phyloP scores from a whole-genome alignment of 2,113 vertebrate species.

The Suricata suricatta region DNA sequence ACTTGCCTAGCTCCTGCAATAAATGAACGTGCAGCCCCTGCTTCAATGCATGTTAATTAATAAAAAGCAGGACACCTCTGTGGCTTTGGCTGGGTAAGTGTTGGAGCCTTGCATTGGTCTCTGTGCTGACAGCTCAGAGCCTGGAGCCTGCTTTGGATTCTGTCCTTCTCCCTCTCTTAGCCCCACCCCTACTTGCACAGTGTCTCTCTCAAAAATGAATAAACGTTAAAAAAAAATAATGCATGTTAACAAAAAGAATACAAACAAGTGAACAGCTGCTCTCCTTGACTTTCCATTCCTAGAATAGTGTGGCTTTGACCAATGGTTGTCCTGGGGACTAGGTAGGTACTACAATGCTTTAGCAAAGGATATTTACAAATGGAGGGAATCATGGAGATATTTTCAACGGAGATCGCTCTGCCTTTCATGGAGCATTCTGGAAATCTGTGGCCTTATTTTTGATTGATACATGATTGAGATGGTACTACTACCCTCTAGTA shows the following conservation, averaged over 20 bases:
- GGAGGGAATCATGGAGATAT: neutral
- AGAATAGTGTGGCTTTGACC: neutral
- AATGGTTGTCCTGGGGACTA: neutral
- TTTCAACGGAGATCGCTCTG: neutral
- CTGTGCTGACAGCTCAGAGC: too few species aligned
- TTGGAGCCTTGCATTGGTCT: too few species aligned
- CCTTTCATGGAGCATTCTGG: neutral
- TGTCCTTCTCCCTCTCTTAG: too few species aligned
- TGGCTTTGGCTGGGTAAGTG: too few species aligned
- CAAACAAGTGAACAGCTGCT: neutral
- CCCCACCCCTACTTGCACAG: too few species aligned
- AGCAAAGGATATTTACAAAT: neutral
- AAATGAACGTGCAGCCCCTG: constrained; percentile 3
- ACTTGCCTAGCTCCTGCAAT: neutral
- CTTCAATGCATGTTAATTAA: neutral
- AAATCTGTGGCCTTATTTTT: neutral
- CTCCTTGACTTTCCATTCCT: neutral
- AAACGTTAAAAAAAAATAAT: neutral
- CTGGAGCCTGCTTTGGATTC: too few species aligned
- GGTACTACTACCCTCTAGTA: neutral
- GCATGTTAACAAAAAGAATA: constrained; percentile 1
- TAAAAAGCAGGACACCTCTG: neutral
- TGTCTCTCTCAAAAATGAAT: too few species aligned
- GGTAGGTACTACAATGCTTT: neutral
- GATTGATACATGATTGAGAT: neutral